Percentiles rank a stretch among this genome's conserved stretches.
These are phyloP conservation scores for Isaurus tuberculatus DNA, from an alignment of 92 coral and sea anemone species.

Conservation along the genomic window DNA sequence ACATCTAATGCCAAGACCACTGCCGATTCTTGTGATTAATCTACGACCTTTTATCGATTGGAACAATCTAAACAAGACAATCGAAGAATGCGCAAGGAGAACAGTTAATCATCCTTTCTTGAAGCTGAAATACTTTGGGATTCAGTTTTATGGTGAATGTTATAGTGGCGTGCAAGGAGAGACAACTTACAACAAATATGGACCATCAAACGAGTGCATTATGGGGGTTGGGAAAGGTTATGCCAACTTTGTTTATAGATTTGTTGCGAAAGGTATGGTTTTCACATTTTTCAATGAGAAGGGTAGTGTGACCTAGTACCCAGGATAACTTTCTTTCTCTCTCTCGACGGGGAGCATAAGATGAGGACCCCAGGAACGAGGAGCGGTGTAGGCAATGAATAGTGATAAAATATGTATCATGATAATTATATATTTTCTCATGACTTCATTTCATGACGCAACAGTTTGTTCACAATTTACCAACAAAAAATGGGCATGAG, in stretches of 20 bases:
- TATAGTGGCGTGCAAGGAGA: conserved; percentile 71
- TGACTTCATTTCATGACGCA: too few relatives aligned
- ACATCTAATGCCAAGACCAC: conserved; percentile 61
- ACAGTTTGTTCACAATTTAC: too few relatives aligned
- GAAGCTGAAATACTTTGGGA: conserved; percentile 65
- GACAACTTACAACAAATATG: conserved; percentile 65
- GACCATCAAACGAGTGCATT: conserved; percentile 60
- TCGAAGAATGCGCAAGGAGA: conserved; percentile 64
- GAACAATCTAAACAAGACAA: conserved; percentile 65
- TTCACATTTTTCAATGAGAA: background rate
- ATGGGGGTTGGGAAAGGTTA: conserved; percentile 66
- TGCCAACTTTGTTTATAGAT: conserved; percentile 72
- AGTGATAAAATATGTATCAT: too few relatives aligned
- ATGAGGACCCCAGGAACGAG: too few relatives aligned
- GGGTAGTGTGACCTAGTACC: background rate
- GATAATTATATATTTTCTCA: too few relatives aligned
- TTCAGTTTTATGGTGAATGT: conserved; percentile 89
- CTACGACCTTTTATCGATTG: conserved; percentile 75
- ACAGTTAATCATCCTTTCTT: conserved; percentile 43
- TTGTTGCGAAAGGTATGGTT: conserved; percentile 40
- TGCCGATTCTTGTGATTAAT: conserved; percentile 67
- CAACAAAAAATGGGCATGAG: too few relatives aligned
- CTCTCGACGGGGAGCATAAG: background rate
- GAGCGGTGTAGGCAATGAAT: too few relatives aligned
- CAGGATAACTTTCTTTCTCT: too few relatives aligned